phyloP scores from a whole-genome alignment of 2,797 vertebrate species.

The Hyperoplus lanceolatus region DNA sequence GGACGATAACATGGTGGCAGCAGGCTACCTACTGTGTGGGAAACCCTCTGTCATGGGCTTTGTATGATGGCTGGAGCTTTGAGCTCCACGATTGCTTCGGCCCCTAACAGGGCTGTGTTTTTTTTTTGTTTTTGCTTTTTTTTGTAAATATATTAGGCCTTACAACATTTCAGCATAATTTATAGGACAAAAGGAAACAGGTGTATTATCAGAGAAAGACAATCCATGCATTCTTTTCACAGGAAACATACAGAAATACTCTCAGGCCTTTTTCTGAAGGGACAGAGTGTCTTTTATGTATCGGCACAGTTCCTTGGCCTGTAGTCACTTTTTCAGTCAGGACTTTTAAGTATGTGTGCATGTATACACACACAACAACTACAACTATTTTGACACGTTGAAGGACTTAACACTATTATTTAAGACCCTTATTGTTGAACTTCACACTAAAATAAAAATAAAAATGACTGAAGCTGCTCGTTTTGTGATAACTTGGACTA shows the following conservation, averaged over 20 bases:
- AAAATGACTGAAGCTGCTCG: conserved; percentile 58
- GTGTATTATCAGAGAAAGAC: conserved; percentile 78
- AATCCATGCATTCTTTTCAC: conserved; percentile 81
- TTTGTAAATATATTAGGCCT: conserved; percentile 61
- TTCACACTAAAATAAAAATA: conserved; percentile 46
- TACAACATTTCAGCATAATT: conserved; percentile 79
- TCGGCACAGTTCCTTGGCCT: conserved; percentile 68
- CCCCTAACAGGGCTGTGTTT: conserved; percentile 56
- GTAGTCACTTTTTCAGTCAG: conserved; percentile 57
- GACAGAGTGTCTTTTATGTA: conserved; percentile 76
- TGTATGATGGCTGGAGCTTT: conserved; percentile 52
- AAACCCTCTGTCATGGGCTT: conserved; percentile 32
- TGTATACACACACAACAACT: conserved; percentile 33
- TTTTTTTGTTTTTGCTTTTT: conserved; percentile 45
- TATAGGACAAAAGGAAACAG: conserved; percentile 71
- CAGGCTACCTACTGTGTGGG: conserved; percentile 51
- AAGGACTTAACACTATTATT: conserved; percentile 62
- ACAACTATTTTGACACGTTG: conserved; percentile 52
- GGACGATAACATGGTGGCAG: conserved; percentile 43
- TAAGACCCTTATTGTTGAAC: conserved; percentile 52
- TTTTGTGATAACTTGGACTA: conserved; percentile 47
- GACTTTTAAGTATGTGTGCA: conserved; percentile 44
- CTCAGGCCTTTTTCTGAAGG: conserved; percentile 82
- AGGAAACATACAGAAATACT: conserved; percentile 68
- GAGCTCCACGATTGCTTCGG: conserved; percentile 47